A percentile compares a stretch with the other conserved stretches of the same genome.
Conservation (phyloP, 2,888 invertebrate species). For the Stenodera caucasica region DNA sequence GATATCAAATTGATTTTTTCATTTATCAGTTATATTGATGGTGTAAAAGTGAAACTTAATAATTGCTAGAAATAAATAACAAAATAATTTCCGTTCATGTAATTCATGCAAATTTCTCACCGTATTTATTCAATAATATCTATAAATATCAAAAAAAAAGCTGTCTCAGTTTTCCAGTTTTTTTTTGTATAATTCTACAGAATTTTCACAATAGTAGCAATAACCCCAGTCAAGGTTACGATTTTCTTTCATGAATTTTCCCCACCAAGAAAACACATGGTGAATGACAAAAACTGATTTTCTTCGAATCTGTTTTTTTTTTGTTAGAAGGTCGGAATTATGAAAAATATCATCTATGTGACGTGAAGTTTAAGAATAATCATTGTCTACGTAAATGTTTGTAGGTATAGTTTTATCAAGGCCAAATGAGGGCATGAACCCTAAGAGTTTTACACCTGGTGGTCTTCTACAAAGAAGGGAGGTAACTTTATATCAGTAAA, state of each 20-base stretch:
- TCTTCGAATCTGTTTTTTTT: too few species aligned
- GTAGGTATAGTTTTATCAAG: not conserved
- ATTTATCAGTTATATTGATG: not conserved
- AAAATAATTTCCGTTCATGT: not conserved
- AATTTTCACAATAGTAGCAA: not conserved
- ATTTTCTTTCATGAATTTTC: not conserved
- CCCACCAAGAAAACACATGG: too few species aligned
- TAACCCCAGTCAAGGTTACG: not conserved
- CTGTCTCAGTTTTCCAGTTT: not conserved
- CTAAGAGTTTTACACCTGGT: not conserved
- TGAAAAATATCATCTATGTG: too few species aligned
- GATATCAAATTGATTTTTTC: too few species aligned
- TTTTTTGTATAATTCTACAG: not conserved
- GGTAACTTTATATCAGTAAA: too few species aligned
- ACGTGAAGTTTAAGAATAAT: too few species aligned
- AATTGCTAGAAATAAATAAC: constrained; percentile 1
- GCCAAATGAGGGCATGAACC: constrained; percentile 4
- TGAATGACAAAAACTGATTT: too few species aligned
- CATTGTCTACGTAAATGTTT: not conserved
- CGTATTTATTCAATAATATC: too few species aligned
- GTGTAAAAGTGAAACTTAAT: not conserved
- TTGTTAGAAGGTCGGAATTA: too few species aligned
- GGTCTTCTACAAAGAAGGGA: not conserved
- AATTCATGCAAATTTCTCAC: not conserved
- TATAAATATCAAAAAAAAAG: not conserved